Evolutionary conservation across 2,888 invertebrate genomes (phyloP).

Genomic region (Acanthoscelides obtectus): DNA sequence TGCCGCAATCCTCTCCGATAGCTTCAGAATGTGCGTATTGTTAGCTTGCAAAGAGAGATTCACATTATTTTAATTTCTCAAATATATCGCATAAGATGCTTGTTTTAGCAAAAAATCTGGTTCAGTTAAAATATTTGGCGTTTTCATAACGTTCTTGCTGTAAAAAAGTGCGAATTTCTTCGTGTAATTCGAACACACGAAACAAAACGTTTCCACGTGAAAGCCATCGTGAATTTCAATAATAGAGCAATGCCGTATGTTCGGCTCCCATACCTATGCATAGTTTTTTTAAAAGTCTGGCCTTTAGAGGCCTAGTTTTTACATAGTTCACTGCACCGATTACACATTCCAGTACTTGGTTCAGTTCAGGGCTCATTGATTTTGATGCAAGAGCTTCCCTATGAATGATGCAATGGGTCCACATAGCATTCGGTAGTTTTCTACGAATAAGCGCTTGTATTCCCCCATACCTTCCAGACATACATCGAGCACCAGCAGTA

Average conservation of each 20-base stretch:
- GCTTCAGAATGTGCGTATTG: no score
- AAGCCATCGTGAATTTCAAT: conserved; percentile 7
- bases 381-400: no score
- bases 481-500: conserved; percentile 8
- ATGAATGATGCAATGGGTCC: conserved; percentile 20
- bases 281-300: conserved; percentile 12
- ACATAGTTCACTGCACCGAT: no score
- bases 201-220: conserved; percentile 16
- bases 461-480: conserved; percentile 8
- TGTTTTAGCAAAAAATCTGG: no score
- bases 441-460: conserved; percentile 17
- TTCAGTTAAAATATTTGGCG: no score
- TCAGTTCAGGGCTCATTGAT: no score
- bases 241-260: no score
- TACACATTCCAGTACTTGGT: conserved; percentile 7
- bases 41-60: not conserved
- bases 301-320: conserved; percentile 14
- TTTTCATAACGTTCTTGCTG: conserved; percentile 8
- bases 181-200: conserved; percentile 14
- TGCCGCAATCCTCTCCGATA: no score
- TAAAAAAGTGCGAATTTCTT: conserved; percentile 15
- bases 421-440: conserved; percentile 16
- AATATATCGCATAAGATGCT: conserved; percentile 8
- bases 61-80: conserved; percentile 3
- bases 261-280: no score